phyloP scores from a whole-genome alignment of 2,888 invertebrate genomes.

The Polydesmus complanatus region DNA sequence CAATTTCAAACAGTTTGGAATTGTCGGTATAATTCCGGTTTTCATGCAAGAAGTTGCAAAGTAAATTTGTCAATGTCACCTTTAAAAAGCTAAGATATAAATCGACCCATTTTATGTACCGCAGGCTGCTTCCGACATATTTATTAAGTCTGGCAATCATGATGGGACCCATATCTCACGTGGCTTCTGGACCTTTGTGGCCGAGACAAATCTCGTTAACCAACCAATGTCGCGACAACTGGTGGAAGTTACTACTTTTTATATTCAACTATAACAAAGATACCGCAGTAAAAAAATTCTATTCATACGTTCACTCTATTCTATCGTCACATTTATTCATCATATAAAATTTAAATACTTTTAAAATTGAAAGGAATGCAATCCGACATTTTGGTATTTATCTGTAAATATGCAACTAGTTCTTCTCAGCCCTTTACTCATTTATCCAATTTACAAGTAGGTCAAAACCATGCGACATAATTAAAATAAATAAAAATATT shows the following conservation, averaged over 20 bases:
- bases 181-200: background rate
- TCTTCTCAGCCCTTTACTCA: background rate
- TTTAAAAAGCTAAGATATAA: too few relatives aligned
- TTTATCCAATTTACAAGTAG: background rate
- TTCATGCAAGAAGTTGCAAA: background rate
- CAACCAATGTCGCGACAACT: background rate
- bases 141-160: background rate
- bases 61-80: too few relatives aligned
- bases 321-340: too few relatives aligned
- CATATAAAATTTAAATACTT: background rate
- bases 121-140: background rate
- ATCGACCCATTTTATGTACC: too few relatives aligned
- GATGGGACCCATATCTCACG: background rate
- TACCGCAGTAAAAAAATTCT: background rate
- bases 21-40: background rate
- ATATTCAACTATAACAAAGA: background rate
- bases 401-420: background rate
- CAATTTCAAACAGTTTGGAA: too few relatives aligned
- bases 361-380: background rate
- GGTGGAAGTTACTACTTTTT: background rate
- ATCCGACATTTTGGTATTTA: background rate
- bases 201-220: background rate
- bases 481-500: background rate
- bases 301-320: too few relatives aligned
- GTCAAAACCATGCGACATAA: background rate